Percentiles rank a stretch among this genome's conserved stretches.
Evolutionary conservation across 2,888 invertebrate genomes (phyloP).

Genomic region (Catocala nupta): DNA sequence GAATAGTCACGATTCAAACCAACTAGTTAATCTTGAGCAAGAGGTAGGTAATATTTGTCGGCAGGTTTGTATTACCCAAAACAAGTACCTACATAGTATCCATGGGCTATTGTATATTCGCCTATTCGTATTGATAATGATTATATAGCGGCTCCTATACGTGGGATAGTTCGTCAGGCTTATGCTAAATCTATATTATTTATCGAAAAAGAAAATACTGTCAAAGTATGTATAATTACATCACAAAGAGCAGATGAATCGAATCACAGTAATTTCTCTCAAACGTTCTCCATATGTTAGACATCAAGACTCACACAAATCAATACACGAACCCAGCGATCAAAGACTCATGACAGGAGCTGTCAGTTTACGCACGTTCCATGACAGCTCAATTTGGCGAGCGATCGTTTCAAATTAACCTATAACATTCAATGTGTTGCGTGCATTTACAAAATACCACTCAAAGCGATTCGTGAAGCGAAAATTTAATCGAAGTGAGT

Average conservation of each 20-base stretch:
- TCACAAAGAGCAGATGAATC: neutral
- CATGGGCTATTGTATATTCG: too few species aligned
- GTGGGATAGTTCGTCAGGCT: too few species aligned
- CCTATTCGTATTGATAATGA: too few species aligned
- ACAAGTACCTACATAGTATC: too few species aligned
- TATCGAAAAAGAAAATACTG: too few species aligned
- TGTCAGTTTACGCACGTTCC: slow-evolving; percentile 28
- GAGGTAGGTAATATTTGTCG: too few species aligned
- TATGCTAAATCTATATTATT: too few species aligned
- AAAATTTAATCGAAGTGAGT: slow-evolving; percentile 29
- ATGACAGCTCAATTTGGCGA: slow-evolving; percentile 29
- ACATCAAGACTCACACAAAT: slow-evolving; percentile 18
- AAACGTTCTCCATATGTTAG: neutral
- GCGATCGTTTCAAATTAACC: slow-evolving; percentile 36
- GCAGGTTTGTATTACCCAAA: too few species aligned
- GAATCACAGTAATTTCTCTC: slow-evolving; percentile 3
- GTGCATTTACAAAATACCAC: slow-evolving; percentile 26
- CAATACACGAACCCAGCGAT: slow-evolving; percentile 12
- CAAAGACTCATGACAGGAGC: slow-evolving; percentile 29
- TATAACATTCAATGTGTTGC: slow-evolving; percentile 32
- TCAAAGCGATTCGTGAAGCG: slow-evolving; percentile 22
- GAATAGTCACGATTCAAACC: too few species aligned
- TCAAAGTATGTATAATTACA: too few species aligned
- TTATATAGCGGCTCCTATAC: too few species aligned
- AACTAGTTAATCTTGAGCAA: too few species aligned